phyloP scores from a whole-genome alignment of 2,888 invertebrate genomes.

The Heliconius cydno region DNA sequence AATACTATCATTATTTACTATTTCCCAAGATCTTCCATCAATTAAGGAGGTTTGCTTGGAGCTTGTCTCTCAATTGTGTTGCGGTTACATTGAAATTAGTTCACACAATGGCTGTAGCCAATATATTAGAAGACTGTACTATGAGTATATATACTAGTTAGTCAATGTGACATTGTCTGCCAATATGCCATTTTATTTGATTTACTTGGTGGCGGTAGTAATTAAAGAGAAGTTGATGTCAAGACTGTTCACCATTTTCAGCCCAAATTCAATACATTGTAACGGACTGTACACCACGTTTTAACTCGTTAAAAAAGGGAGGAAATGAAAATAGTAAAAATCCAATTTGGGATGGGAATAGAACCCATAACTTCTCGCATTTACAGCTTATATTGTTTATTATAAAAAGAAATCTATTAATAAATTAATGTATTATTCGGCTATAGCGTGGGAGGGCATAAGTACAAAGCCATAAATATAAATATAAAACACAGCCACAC shows the following conservation, averaged over 20 bases:
- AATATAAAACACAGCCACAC: background rate
- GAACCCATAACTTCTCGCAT: too few species aligned
- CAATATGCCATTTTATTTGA: background rate
- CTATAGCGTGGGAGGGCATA: background rate
- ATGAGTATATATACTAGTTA: background rate
- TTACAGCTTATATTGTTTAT: too few species aligned
- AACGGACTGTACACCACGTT: too few species aligned
- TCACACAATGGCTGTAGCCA: background rate
- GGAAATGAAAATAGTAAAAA: too few species aligned
- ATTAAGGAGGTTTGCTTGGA: constrained; percentile 4
- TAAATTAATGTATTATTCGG: background rate
- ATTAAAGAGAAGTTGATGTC: too few species aligned
- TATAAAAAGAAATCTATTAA: background rate
- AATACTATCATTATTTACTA: background rate
- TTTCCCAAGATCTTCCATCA: constrained; percentile 1
- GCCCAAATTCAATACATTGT: too few species aligned
- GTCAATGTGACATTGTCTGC: background rate
- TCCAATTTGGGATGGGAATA: too few species aligned
- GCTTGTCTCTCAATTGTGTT: constrained; percentile 2
- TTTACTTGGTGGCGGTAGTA: too few species aligned
- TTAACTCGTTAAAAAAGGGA: too few species aligned
- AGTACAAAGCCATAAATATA: background rate
- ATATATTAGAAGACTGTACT: background rate
- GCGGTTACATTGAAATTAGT: constrained; percentile 14
- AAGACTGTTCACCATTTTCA: too few species aligned